phyloP scores from a whole-genome alignment of 1,140 invertebrate species.

The Hylyphantes graminicola region DNA sequence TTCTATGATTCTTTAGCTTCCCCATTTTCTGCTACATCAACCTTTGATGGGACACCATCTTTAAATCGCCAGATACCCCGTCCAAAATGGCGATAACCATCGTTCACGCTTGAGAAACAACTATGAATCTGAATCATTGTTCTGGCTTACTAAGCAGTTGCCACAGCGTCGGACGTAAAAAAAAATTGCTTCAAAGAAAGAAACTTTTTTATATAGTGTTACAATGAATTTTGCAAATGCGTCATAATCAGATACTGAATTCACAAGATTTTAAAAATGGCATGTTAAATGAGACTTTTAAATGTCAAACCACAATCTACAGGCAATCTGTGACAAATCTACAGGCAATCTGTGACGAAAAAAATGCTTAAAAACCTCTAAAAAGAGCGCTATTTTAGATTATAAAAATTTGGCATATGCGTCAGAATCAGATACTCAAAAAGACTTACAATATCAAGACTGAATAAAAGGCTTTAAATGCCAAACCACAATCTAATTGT shows the following conservation, averaged over 20 bases:
- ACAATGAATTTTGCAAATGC: neutral
- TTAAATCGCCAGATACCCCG: slow-evolving; percentile 26
- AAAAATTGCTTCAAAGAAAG: neutral
- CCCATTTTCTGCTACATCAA: slow-evolving; percentile 27
- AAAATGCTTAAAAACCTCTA: neutral
- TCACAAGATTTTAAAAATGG: neutral
- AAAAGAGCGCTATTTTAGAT: too few relatives aligned
- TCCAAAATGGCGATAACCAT: slow-evolving; percentile 44
- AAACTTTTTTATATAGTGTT: neutral
- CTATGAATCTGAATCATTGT: slow-evolving; percentile 25
- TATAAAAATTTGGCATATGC: too few relatives aligned
- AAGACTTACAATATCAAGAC: too few relatives aligned
- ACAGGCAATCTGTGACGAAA: neutral
- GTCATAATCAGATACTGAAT: neutral
- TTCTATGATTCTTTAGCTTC: too few relatives aligned
- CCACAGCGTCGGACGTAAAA: slow-evolving; percentile 1
- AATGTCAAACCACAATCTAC: neutral
- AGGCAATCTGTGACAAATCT: neutral
- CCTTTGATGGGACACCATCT: neutral
- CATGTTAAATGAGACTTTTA: neutral
- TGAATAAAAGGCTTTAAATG: too few relatives aligned
- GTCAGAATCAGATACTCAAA: too few relatives aligned
- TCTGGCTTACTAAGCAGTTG: slow-evolving; percentile 6
- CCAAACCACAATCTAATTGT: neutral
- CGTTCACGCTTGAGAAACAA: slow-evolving; percentile 21